Conservation (phyloP, 1,140 invertebrate genomes). For the Heliconius eleuchia region DNA sequence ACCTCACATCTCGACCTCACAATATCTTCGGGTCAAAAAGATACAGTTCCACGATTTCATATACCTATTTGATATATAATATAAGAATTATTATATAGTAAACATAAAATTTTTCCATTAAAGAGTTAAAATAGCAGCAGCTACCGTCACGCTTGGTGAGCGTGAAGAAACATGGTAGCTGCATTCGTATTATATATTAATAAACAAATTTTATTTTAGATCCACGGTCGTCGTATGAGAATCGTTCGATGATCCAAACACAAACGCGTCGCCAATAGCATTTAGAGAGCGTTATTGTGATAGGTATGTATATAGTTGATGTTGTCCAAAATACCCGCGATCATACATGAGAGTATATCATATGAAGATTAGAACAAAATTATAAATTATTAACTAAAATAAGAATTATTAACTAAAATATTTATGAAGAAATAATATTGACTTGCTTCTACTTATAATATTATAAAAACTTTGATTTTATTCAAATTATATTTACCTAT, state of each 20-base stretch:
- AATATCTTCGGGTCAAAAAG: slow-evolving; percentile 29
- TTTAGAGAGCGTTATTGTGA: background rate
- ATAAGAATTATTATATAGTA: background rate
- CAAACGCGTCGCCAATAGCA: background rate
- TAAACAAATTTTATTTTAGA: background rate
- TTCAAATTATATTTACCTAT: background rate
- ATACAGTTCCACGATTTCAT: slow-evolving; percentile 24
- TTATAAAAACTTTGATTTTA: background rate
- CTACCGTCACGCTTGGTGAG: slow-evolving; percentile 16
- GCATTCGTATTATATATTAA: background rate
- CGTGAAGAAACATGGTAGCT: background rate
- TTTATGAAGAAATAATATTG: background rate
- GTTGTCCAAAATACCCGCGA: background rate
- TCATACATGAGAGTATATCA: background rate
- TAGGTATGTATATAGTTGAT: background rate
- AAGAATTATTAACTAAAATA: background rate
- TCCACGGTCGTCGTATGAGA: background rate
- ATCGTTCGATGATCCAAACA: background rate
- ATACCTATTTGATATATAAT: slow-evolving; percentile 18
- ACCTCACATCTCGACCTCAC: slow-evolving; percentile 32
- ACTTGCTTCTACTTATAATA: background rate
- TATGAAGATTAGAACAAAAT: background rate
- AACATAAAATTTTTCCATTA: slow-evolving; percentile 33
- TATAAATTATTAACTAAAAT: background rate
- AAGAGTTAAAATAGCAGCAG: slow-evolving; percentile 20